Percentiles rank a stretch among this genome's conserved stretches.
phyloP scores from a whole-genome alignment of 2,797 vertebrate species.

The Peromyscus attwateri region DNA sequence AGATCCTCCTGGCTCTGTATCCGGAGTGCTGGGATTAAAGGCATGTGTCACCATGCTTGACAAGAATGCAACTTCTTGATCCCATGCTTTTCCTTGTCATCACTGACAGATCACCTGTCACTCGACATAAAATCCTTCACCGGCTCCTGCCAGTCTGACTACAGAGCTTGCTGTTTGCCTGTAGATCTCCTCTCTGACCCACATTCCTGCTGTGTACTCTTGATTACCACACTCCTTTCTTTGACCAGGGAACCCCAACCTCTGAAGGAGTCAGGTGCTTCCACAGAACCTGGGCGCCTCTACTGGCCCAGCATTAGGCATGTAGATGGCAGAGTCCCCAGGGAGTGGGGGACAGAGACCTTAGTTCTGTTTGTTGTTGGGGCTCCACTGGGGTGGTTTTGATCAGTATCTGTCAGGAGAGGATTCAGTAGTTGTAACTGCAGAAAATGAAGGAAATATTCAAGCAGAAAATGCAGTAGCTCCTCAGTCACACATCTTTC shows the following conservation, averaged over 20 bases:
- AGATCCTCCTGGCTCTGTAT: not conserved
- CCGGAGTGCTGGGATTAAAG: not conserved
- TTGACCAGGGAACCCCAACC: not conserved
- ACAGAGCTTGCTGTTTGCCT: not conserved
- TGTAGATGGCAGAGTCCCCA: not conserved
- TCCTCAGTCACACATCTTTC: not conserved
- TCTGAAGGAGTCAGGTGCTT: not conserved
- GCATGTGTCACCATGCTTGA: not conserved
- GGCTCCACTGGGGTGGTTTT: not conserved
- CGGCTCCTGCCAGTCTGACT: not conserved
- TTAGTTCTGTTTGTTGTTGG: not conserved
- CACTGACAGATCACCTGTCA: not conserved
- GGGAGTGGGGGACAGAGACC: not conserved
- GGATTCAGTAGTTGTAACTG: conserved; percentile 9
- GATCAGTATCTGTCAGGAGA: not conserved
- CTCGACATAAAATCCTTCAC: not conserved
- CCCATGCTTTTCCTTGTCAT: not conserved
- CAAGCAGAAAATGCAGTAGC: not conserved
- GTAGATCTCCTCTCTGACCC: not conserved
- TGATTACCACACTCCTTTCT: not conserved
- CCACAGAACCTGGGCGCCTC: not conserved
- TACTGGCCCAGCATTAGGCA: not conserved
- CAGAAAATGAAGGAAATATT: not conserved
- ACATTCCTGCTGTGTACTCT: not conserved
- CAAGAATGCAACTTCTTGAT: not conserved